Evolutionary conservation across 2,888 invertebrate genomes (phyloP).

Genomic region (Steinernema carpocapsae): DNA sequence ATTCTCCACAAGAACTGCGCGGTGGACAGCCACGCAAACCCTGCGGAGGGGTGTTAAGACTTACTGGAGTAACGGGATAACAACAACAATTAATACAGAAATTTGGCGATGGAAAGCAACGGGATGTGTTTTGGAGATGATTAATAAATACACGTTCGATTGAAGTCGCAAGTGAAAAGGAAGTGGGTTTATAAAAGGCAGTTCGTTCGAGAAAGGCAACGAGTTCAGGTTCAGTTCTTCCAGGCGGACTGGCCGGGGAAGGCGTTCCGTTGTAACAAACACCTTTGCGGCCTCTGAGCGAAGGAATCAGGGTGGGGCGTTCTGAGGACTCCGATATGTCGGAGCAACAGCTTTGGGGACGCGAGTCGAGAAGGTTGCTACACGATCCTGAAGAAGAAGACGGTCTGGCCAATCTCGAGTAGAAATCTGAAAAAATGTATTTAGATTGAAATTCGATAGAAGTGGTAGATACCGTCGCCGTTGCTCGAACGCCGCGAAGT

Average conservation of each 20-base stretch:
- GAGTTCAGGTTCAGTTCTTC: conserved; percentile 12
- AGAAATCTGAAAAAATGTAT: neutral
- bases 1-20: neutral
- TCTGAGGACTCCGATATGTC: conserved; percentile 36
- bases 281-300: conserved; percentile 54
- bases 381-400: neutral
- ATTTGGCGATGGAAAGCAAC: neutral
- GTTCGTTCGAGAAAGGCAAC: conserved; percentile 6
- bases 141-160: conserved; percentile 12
- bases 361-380: conserved; percentile 70
- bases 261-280: conserved; percentile 33
- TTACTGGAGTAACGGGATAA: neutral
- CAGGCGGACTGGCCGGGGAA: conserved; percentile 1
- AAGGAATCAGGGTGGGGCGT: conserved; percentile 58
- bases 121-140: conserved; percentile 11
- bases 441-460: too few species aligned
- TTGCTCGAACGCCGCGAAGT: neutral
- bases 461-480: neutral
- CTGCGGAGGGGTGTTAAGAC: neutral
- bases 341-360: conserved; percentile 43
- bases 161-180: conserved; percentile 23
- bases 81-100: neutral
- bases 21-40: conserved; percentile 22
- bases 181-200: neutral
- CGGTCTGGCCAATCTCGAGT: conserved; percentile 27